Evolutionary conservation across 2,113 vertebrate genomes (phyloP).

Genomic region (Australoheros scitulus): DNA sequence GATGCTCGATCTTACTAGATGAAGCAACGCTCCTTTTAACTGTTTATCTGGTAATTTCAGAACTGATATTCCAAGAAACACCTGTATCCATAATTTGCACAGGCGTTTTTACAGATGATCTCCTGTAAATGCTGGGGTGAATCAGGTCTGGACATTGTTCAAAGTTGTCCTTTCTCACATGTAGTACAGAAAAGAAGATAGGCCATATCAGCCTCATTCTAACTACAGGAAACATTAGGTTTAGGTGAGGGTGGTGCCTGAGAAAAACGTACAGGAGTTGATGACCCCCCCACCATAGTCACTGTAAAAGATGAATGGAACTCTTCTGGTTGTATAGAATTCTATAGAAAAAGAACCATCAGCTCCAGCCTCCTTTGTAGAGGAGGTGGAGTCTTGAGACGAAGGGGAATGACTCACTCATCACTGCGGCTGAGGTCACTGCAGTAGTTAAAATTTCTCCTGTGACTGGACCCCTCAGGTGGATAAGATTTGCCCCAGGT

Average conservation of each 20-base stretch:
- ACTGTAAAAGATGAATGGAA: not conserved
- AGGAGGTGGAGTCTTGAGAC: not conserved
- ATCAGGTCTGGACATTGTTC: not conserved
- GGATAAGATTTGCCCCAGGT: accelerated
- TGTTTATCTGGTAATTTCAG: not conserved
- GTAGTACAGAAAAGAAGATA: not conserved
- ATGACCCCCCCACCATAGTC: accelerated
- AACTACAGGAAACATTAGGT: not conserved
- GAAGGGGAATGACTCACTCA: too few relatives aligned
- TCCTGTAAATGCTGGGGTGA: not conserved
- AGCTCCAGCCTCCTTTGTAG: not conserved
- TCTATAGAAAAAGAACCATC: not conserved
- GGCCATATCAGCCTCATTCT: not conserved
- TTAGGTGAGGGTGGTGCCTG: not conserved
- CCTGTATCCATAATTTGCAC: not conserved
- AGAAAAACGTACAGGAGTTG: not conserved
- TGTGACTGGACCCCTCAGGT: not conserved
- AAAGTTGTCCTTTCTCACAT: not conserved
- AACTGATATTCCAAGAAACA: not conserved
- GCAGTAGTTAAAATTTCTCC: too few relatives aligned
- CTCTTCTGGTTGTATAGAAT: not conserved
- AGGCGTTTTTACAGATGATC: not conserved
- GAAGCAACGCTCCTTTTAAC: not conserved
- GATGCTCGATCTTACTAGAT: not conserved
- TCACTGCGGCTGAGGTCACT: too few relatives aligned